phyloP scores from a whole-genome alignment of 1,140 invertebrate genomes.

The Drosophila mauritiana region DNA sequence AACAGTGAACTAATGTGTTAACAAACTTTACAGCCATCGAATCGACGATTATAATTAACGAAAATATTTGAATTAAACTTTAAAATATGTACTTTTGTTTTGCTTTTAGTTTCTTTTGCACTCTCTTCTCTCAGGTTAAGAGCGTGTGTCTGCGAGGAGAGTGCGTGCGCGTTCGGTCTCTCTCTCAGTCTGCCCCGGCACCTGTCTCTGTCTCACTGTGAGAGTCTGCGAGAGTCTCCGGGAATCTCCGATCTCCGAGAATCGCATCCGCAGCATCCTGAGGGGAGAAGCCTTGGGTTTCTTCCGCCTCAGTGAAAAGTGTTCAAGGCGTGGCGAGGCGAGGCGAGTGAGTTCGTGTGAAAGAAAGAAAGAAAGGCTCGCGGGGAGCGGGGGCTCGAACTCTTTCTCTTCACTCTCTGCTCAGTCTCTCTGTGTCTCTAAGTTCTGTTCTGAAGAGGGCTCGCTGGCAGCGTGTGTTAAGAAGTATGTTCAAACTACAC shows the following conservation, averaged over 20 bases:
- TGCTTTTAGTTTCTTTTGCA: constrained; percentile 80
- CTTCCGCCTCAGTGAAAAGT: constrained; percentile 38
- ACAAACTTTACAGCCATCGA: constrained; percentile 66
- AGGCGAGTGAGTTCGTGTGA: constrained; percentile 72
- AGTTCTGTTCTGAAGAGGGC: constrained; percentile 75
- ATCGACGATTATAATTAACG: constrained; percentile 45
- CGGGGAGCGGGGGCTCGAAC: constrained; percentile 44
- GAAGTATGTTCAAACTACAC: constrained; percentile 83
- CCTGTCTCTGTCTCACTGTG: constrained; percentile 50
- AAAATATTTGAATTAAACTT: constrained; percentile 56
- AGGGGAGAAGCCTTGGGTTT: constrained; percentile 31
- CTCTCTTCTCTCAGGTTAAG: constrained; percentile 81
- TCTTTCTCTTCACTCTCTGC: constrained; percentile 32
- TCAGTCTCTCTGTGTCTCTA: constrained; percentile 42
- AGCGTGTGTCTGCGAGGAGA: constrained; percentile 54
- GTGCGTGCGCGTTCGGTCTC: constrained; percentile 35
- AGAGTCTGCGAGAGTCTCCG: constrained; percentile 44
- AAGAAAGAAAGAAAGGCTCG: constrained; percentile 35
- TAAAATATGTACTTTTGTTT: constrained; percentile 65
- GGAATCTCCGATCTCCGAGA: constrained; percentile 19
- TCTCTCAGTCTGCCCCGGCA: constrained; percentile 46
- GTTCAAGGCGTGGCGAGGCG: constrained; percentile 47
- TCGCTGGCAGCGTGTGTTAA: constrained; percentile 82
- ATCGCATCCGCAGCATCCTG: constrained; percentile 30
- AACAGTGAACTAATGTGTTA: constrained; percentile 68